phyloP scores from a whole-genome alignment of 1,140 invertebrate species.

The Pseudomyrmex dendroicus region DNA sequence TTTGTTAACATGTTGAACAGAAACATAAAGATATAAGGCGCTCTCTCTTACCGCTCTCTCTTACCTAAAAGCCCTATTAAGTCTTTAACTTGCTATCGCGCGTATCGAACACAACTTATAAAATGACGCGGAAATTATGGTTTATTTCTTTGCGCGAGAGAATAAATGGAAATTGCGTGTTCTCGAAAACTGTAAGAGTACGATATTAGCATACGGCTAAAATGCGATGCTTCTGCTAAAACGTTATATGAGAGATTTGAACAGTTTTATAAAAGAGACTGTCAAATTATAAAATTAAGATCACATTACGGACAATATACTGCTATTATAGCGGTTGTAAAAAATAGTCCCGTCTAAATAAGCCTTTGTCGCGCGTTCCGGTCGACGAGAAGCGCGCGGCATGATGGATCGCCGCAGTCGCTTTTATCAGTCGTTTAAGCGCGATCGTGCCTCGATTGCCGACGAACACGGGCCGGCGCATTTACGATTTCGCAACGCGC shows the following conservation, averaged over 20 bases:
- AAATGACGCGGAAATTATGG: neutral
- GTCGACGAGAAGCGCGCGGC: slow-evolving; percentile 64
- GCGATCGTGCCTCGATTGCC: slow-evolving; percentile 76
- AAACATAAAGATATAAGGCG: slow-evolving; percentile 23
- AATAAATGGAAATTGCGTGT: slow-evolving; percentile 11
- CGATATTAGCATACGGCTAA: neutral
- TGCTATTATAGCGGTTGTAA: neutral
- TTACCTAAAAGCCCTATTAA: slow-evolving; percentile 11
- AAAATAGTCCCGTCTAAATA: slow-evolving; percentile 42
- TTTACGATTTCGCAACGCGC: slow-evolving; percentile 64
- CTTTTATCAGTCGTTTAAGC: slow-evolving; percentile 79
- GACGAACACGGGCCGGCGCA: slow-evolving; percentile 67
- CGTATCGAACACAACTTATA: neutral
- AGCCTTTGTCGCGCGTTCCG: slow-evolving; percentile 16
- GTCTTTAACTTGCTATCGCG: slow-evolving; percentile 1
- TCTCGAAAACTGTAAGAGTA: neutral
- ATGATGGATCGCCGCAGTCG: slow-evolving; percentile 79
- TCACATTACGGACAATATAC: neutral
- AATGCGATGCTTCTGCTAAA: neutral
- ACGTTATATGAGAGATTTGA: neutral
- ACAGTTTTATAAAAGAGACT: neutral
- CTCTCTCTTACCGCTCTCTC: neutral
- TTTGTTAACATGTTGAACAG: neutral
- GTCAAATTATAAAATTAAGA: neutral
- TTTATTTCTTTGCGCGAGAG: neutral